Percentiles rank a stretch among this genome's conserved stretches.
Evolutionary conservation across 2,113 vertebrate species (phyloP).

Genomic region (Siphamia tubifer): DNA sequence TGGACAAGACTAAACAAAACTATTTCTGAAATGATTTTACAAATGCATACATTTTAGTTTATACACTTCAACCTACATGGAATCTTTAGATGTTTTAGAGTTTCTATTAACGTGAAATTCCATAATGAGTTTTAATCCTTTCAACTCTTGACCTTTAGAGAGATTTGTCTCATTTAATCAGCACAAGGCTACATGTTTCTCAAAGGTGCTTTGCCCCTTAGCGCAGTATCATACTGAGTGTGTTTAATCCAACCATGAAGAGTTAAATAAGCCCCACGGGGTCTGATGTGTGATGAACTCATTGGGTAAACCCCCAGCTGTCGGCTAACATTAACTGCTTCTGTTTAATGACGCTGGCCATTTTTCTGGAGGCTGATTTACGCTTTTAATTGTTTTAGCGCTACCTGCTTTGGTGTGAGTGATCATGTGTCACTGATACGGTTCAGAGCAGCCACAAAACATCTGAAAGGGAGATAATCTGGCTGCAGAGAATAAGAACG

Average conservation of each 20-base stretch:
- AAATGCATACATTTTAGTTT: too few relatives aligned
- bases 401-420: neutral
- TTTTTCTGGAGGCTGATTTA: slow-evolving; percentile 20
- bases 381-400: slow-evolving; percentile 39
- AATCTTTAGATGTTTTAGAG: neutral
- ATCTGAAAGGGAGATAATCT: too few relatives aligned
- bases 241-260: slow-evolving; percentile 34
- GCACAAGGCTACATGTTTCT: neutral
- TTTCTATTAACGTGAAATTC: neutral
- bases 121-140: neutral
- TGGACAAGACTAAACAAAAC: too few relatives aligned
- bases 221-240: slow-evolving; percentile 39
- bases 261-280: slow-evolving; percentile 39
- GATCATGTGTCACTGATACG: neutral
- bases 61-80: too few relatives aligned
- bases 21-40: too few relatives aligned
- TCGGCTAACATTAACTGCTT: slow-evolving; percentile 34
- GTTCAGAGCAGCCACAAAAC: neutral
- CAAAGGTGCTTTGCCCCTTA: slow-evolving; percentile 37
- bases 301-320: slow-evolving; percentile 46
- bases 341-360: slow-evolving; percentile 14
- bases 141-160: slow-evolving; percentile 17
- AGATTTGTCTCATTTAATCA: too few relatives aligned
- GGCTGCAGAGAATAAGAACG: too few relatives aligned
- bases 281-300: slow-evolving; percentile 42